These are phyloP conservation scores for Procambarus clarkii DNA, from an alignment of 1,140 invertebrate species.

Conservation along the genomic window DNA sequence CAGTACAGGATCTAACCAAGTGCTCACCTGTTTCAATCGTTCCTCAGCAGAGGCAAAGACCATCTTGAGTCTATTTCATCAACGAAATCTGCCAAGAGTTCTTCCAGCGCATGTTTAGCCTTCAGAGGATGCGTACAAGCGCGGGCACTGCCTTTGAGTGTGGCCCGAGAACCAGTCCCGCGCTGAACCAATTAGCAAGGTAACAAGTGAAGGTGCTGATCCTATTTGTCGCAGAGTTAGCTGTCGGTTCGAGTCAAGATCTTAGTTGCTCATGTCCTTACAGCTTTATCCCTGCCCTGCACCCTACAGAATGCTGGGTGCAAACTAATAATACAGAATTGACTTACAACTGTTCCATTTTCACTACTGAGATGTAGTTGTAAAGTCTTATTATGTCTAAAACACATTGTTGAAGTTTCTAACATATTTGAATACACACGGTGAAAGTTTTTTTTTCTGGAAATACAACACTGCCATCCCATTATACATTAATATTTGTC, in stretches of 20 bases:
- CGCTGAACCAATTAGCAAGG: background rate
- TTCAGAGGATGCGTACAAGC: background rate
- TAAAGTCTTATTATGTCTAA: too few relatives aligned
- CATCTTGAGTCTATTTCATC: background rate
- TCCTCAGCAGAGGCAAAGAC: slow-evolving; percentile 27
- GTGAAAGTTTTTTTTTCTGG: too few relatives aligned
- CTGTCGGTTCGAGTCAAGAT: background rate
- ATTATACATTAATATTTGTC: too few relatives aligned
- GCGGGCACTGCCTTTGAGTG: background rate
- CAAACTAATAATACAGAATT: too few relatives aligned
- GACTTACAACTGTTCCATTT: too few relatives aligned
- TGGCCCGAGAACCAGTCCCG: background rate
- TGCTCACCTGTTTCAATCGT: slow-evolving; percentile 35
- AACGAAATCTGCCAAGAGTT: background rate
- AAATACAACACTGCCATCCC: too few relatives aligned
- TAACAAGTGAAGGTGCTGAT: background rate
- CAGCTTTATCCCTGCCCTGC: too few relatives aligned
- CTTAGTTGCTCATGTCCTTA: background rate
- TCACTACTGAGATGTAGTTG: too few relatives aligned
- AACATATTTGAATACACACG: too few relatives aligned
- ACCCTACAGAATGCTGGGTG: too few relatives aligned
- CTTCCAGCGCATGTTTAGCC: background rate
- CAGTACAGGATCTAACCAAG: background rate
- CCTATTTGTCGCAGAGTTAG: background rate
- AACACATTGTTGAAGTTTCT: too few relatives aligned